Evolutionary conservation across 2,888 invertebrate species (phyloP).

Genomic region (Pseudococcus jackbeardsleyi): DNA sequence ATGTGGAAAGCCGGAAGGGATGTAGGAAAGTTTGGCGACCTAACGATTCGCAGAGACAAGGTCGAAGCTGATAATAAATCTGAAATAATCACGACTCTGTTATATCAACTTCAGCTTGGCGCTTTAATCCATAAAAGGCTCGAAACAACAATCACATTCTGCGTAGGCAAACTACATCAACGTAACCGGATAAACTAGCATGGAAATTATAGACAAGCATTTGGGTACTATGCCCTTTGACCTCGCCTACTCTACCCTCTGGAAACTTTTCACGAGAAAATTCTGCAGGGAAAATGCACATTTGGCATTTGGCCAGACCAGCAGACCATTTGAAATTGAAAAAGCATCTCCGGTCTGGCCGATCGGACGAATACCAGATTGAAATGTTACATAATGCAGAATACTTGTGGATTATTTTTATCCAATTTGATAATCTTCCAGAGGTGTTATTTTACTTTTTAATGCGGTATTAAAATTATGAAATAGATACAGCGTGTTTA

Average conservation of each 20-base stretch:
- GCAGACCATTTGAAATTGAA: too few species aligned
- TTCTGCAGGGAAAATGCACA: neutral
- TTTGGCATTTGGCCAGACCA: too few species aligned
- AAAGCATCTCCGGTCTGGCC: too few species aligned
- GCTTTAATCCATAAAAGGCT: conserved; percentile 61
- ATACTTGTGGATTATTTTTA: neutral
- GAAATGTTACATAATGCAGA: too few species aligned
- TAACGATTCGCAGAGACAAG: conserved; percentile 18
- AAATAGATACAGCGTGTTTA: neutral
- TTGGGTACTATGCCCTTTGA: conserved; percentile 55
- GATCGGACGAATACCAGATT: too few species aligned
- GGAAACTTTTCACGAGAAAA: conserved; percentile 1
- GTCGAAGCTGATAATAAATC: conserved; percentile 21
- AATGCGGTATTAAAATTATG: neutral
- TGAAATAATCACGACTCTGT: conserved; percentile 38
- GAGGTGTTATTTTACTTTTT: neutral
- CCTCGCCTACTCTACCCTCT: conserved; percentile 39
- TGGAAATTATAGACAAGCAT: conserved; percentile 54
- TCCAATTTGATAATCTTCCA: neutral
- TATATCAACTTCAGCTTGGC: conserved; percentile 22
- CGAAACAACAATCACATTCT: conserved; percentile 59
- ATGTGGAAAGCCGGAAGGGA: neutral
- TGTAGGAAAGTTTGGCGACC: conserved; percentile 26
- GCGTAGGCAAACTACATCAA: conserved; percentile 62
- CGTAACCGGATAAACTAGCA: conserved; percentile 61